Percentiles rank a stretch among this genome's conserved stretches.
Evolutionary conservation across 2,888 invertebrate species (phyloP).

Genomic region (Leptinotarsa tumamoca): DNA sequence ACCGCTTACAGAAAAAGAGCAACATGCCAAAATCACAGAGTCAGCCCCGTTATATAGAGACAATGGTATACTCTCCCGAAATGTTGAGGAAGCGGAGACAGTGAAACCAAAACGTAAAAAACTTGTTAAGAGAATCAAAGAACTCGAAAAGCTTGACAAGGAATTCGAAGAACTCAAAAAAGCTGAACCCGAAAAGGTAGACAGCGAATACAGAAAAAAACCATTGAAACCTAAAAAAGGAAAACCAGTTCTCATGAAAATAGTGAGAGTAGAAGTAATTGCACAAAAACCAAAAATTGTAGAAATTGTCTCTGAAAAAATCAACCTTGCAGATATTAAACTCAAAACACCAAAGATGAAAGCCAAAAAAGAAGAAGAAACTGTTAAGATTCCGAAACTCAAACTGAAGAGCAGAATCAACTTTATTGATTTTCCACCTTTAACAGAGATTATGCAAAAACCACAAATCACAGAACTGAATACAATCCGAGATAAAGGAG

Average conservation of each 20-base stretch:
- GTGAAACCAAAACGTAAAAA: slow-evolving; percentile 58
- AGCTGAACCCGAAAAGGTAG: slow-evolving; percentile 47
- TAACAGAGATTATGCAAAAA: slow-evolving; percentile 56
- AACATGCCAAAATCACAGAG: slow-evolving; percentile 58
- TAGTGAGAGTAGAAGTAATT: slow-evolving; percentile 59
- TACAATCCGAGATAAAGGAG: slow-evolving; percentile 62
- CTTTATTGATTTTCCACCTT: slow-evolving; percentile 67
- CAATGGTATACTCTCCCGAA: slow-evolving; percentile 67
- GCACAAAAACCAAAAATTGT: slow-evolving; percentile 72
- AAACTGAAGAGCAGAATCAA: slow-evolving; percentile 78
- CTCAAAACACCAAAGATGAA: slow-evolving; percentile 64
- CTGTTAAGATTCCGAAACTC: slow-evolving; percentile 72
- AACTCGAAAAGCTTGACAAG: slow-evolving; percentile 56
- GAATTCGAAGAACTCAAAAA: slow-evolving; percentile 59
- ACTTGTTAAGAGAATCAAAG: slow-evolving; percentile 60
- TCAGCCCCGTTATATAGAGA: slow-evolving; percentile 60
- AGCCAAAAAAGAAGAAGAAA: slow-evolving; percentile 53
- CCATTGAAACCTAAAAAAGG: slow-evolving; percentile 60
- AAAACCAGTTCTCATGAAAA: slow-evolving; percentile 57
- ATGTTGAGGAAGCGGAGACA: slow-evolving; percentile 66
- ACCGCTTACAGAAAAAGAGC: slow-evolving; percentile 57
- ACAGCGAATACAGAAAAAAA: slow-evolving; percentile 55
- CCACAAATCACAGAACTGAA: slow-evolving; percentile 59
- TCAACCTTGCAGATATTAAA: slow-evolving; percentile 77
- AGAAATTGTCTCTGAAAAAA: slow-evolving; percentile 67